Evolutionary conservation across 2,888 invertebrate species (phyloP).

Genomic region (Hermaeophaga mercurialis): DNA sequence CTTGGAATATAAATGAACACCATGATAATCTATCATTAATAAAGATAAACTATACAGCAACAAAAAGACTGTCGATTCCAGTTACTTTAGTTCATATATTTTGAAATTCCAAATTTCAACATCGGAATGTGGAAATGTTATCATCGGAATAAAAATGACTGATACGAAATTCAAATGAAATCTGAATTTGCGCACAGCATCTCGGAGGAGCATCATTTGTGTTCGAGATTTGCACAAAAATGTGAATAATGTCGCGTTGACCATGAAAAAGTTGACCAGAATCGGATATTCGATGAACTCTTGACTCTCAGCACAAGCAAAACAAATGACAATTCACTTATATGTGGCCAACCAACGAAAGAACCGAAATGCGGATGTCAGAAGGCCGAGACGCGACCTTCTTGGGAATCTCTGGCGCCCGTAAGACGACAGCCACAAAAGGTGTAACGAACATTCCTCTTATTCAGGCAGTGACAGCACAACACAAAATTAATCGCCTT

Average conservation of each 20-base stretch:
- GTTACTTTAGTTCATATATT: too few species aligned
- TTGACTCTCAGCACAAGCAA: conserved; percentile 17
- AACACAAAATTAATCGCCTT: not conserved
- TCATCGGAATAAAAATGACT: too few species aligned
- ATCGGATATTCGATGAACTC: conserved; percentile 23
- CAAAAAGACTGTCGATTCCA: too few species aligned
- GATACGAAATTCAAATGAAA: not conserved
- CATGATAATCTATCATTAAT: too few species aligned
- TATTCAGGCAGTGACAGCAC: conserved; percentile 13
- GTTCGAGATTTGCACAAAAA: conserved; percentile 23
- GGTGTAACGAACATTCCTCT: conserved; percentile 8
- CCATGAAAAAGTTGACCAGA: conserved; percentile 21
- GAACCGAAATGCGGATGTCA: conserved; percentile 28
- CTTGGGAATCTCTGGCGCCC: conserved; percentile 35
- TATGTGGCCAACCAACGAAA: not conserved
- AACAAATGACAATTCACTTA: conserved; percentile 27
- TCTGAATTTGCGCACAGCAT: not conserved
- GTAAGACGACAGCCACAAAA: conserved; percentile 24
- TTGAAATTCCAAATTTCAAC: too few species aligned
- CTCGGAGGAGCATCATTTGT: not conserved
- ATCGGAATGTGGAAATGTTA: too few species aligned
- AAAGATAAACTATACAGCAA: too few species aligned
- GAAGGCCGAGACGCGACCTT: conserved; percentile 35
- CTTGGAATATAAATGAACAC: too few species aligned
- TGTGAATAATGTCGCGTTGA: conserved; percentile 12